These are phyloP conservation scores for Hyla sarda DNA, from an alignment of 2,113 vertebrate species.

Conservation along the genomic window DNA sequence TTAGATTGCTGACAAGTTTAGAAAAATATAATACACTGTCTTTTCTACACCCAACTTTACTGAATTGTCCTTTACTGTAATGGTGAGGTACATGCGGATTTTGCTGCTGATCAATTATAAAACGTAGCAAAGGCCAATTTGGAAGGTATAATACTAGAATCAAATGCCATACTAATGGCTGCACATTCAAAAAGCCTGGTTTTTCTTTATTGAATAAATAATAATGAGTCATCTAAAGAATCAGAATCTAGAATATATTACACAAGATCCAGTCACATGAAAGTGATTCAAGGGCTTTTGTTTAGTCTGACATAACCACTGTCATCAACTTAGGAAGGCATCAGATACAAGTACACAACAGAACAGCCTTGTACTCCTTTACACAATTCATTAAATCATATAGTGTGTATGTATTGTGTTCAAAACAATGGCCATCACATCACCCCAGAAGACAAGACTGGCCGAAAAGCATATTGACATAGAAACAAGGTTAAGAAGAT, in stretches of 20 bases:
- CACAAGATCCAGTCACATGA: slow-evolving; percentile 26
- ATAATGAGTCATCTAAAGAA: no score
- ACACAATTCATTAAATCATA: slow-evolving; percentile 17
- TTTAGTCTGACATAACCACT: slow-evolving; percentile 45
- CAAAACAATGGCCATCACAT: slow-evolving; percentile 20
- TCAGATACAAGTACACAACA: slow-evolving; percentile 18
- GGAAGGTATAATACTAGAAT: no score
- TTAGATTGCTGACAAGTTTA: no score
- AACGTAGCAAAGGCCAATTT: no score
- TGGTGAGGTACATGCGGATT: no score
- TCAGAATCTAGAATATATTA: not conserved
- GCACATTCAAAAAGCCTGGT: no score
- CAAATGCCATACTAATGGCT: no score
- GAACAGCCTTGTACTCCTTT: slow-evolving; percentile 50
- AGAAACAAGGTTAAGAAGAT: not conserved
- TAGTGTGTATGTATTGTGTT: not conserved
- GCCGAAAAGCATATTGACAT: not conserved
- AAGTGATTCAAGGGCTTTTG: slow-evolving; percentile 45
- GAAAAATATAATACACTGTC: no score
- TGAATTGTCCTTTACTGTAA: no score
- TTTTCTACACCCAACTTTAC: no score
- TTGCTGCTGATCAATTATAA: no score
- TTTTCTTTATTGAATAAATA: no score
- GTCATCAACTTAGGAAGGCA: slow-evolving; percentile 13
- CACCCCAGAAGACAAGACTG: not conserved